A percentile compares a stretch with the other conserved stretches of the same genome.
phyloP scores from a whole-genome alignment of 2,797 vertebrate genomes.

The Poeciliopsis paucimaculata region DNA sequence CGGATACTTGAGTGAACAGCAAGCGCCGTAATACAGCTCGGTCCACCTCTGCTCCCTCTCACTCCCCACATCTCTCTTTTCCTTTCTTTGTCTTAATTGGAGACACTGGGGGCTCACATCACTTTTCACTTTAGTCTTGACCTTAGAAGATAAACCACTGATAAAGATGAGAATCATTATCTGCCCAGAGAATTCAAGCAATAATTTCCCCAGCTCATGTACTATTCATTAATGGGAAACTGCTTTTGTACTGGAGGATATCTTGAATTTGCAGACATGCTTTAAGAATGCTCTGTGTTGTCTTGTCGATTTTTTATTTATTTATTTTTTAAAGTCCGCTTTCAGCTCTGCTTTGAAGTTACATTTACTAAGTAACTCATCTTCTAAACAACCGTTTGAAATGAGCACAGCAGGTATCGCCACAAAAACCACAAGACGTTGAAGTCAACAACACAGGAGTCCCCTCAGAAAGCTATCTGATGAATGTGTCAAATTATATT shows the following conservation, averaged over 20 bases:
- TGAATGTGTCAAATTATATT: conserved; percentile 28
- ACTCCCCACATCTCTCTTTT: conserved; percentile 29
- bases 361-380: conserved; percentile 44
- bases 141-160: conserved; percentile 85
- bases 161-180: conserved; percentile 86
- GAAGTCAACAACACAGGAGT: conserved; percentile 27
- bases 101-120: conserved; percentile 82
- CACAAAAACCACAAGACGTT: conserved; percentile 19
- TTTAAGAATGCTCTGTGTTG: conserved; percentile 56
- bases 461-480: conserved; percentile 9
- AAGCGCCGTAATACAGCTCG: conserved; percentile 69
- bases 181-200: conserved; percentile 78
- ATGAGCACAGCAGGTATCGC: conserved; percentile 40
- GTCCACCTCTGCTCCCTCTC: conserved; percentile 59
- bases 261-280: conserved; percentile 73
- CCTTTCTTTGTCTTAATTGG: conserved; percentile 77
- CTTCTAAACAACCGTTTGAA: conserved; percentile 44
- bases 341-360: conserved; percentile 44
- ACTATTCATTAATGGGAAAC: conserved; percentile 76
- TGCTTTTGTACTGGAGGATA: conserved; percentile 71
- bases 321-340: conserved; percentile 14
- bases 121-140: conserved; percentile 86
- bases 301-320: conserved; percentile 35
- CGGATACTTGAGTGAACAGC: conserved; percentile 73
- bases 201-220: conserved; percentile 77